Conservation (phyloP, 1,140 invertebrate species). For the Portunus trituberculatus region DNA sequence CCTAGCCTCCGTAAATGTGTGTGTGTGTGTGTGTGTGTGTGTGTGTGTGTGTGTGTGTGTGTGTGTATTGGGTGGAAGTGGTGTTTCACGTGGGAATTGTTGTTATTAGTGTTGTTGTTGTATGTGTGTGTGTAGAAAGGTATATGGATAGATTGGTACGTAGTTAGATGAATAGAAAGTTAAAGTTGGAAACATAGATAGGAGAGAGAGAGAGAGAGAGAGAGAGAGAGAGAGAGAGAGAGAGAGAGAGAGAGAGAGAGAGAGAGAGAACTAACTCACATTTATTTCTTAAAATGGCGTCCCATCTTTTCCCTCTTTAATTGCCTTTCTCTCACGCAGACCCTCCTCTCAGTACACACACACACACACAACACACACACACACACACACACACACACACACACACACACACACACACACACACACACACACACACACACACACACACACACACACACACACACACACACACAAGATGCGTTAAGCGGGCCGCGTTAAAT, state of each 20-base stretch:
- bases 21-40: too few species aligned
- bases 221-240: not conserved
- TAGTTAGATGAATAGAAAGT: too few species aligned
- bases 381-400: constrained; percentile 41
- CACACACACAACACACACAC: not conserved
- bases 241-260: constrained; percentile 20
- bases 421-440: constrained; percentile 43
- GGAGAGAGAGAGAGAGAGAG: too few species aligned
- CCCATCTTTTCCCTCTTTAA: not conserved
- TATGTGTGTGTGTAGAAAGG: too few species aligned
- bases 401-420: constrained; percentile 50
- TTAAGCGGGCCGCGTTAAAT: constrained; percentile 12
- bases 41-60: too few species aligned
- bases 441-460: constrained; percentile 52
- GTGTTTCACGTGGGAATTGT: too few species aligned
- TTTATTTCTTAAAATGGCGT: not conserved
- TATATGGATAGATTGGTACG: too few species aligned
- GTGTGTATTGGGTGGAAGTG: too few species aligned
- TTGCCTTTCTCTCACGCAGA: not conserved
- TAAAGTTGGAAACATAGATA: too few species aligned
- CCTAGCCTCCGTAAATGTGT: too few species aligned
- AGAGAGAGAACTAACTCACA: constrained; percentile 10
- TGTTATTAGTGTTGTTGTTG: too few species aligned
- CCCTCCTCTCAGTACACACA: not conserved
- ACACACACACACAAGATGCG: constrained; percentile 11